Base-by-base conservation (phyloP, 1,140 invertebrate genomes). In the Leptonema lineaticorne region DNA sequence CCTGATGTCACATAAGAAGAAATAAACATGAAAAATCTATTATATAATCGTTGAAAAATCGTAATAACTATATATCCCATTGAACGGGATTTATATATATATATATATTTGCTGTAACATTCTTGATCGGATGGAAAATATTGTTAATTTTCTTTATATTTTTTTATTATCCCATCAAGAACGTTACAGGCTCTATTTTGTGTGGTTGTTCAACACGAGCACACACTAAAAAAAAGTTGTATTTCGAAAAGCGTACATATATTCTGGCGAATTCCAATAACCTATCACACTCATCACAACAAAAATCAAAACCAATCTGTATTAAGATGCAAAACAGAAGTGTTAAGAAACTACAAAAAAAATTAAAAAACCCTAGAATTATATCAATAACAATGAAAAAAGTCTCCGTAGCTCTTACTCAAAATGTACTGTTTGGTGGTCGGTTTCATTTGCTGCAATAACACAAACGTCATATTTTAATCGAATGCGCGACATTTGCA, bases 1-100 rank as follows among this genome's bases (percentile, higher is more conserved):
- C 76, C 90, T 90, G 85, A 68, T 83, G 45, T 11, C 24, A 50
- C 62, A 50, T 30, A 64, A 24, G 28, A 4, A 48, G 9, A 48
- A 48, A 20, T 18, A 22, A 33, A 6, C 24, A 24, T 62, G 24
- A 62, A n/a, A 62, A 1, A 62, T 29, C 7, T 33, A 62, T 22
- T 16, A 5, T 5, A 11, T 22, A 20, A 53, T 22, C 48, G 18
- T n/a, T n/a, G n/a, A n/a, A 41, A 9, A 41, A 11, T 11, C 9
- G 16, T 41, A 41, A 41, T 11, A 16, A 41, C 16, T 14, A 4
- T 41, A 33, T 16, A 41, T 11, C 37, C 37, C 37, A 41, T n/a
- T n/a, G 9, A 4, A 2, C 9, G 37, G 37, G 37, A 41, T 41
- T 41, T 14, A 11, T 20, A 48, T 48, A 48, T 48, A n/a, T n/a